A percentile compares a stretch with the other conserved stretches of the same genome.
These are phyloP conservation scores for Spisula subtruncata DNA, from an alignment of 2,888 invertebrate genomes.

Conservation along the genomic window DNA sequence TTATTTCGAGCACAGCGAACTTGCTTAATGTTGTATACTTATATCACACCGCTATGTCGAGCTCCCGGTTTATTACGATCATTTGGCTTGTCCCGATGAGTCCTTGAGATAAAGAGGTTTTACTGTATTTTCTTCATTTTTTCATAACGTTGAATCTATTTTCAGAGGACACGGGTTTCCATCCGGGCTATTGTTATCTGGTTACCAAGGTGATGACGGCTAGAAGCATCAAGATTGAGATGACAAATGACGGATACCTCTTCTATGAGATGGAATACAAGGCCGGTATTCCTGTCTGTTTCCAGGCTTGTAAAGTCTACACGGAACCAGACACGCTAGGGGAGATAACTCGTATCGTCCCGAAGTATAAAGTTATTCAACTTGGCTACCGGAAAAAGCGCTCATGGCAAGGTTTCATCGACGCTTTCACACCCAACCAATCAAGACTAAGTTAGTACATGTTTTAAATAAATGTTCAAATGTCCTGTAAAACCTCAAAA, in stretches of 20 bases:
- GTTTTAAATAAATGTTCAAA: neutral
- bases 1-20: too few relatives aligned
- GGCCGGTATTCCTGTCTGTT: conserved; percentile 64
- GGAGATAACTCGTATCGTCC: conserved; percentile 42
- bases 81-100: too few relatives aligned
- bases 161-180: conserved; percentile 69
- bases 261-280: conserved; percentile 55
- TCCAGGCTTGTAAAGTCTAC: conserved; percentile 56
- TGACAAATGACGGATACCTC: conserved; percentile 60
- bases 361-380: conserved; percentile 36
- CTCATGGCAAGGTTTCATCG: conserved; percentile 44
- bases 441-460: conserved; percentile 62
- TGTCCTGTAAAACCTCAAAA: too few relatives aligned
- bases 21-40: too few relatives aligned
- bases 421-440: conserved; percentile 71
- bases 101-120: too few relatives aligned
- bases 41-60: too few relatives aligned
- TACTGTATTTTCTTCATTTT: neutral
- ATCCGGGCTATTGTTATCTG: conserved; percentile 62
- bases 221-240: conserved; percentile 61
- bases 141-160: neutral
- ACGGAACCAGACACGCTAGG: conserved; percentile 40
- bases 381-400: conserved; percentile 39
- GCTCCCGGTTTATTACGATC: too few relatives aligned
- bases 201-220: conserved; percentile 65